These are phyloP conservation scores for Cyprinodon brontotheroides DNA, from an alignment of 2,113 vertebrate genomes.

Conservation along the genomic window DNA sequence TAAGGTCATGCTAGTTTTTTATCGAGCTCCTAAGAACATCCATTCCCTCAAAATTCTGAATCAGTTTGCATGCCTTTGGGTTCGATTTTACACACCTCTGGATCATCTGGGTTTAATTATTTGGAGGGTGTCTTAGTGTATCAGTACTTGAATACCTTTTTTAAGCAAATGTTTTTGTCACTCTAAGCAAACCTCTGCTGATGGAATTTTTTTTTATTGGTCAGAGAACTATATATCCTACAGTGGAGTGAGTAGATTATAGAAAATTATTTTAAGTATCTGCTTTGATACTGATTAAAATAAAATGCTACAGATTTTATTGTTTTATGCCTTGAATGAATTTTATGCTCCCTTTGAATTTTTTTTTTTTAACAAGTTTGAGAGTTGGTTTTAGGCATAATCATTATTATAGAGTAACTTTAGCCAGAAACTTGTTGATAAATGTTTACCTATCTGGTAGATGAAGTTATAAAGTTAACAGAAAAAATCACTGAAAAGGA, in stretches of 20 bases:
- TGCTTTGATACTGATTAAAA: neutral
- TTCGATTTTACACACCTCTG: neutral
- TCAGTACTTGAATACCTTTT: too few relatives aligned
- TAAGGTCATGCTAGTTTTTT: neutral
- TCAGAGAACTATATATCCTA: neutral
- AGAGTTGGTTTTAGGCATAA: neutral
- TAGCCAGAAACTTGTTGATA: neutral
- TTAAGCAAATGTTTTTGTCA: neutral
- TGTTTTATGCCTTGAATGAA: too few relatives aligned
- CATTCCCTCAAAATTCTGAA: neutral
- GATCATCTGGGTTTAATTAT: neutral
- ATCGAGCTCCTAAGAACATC: neutral
- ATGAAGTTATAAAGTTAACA: neutral
- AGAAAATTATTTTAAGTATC: neutral
- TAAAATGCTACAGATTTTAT: too few relatives aligned
- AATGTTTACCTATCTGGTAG: neutral
- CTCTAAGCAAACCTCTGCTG: neutral
- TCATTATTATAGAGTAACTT: neutral
- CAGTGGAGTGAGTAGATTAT: neutral
- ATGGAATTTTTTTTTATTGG: neutral
- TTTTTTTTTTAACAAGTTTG: too few relatives aligned
- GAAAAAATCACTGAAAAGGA: neutral
- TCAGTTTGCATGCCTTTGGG: neutral
- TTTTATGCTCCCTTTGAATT: too few relatives aligned
- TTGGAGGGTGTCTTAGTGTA: neutral